Percentiles rank a stretch among this genome's conserved stretches.
Conservation (phyloP, 2,888 invertebrate species). For the Cephus sareptanus region DNA sequence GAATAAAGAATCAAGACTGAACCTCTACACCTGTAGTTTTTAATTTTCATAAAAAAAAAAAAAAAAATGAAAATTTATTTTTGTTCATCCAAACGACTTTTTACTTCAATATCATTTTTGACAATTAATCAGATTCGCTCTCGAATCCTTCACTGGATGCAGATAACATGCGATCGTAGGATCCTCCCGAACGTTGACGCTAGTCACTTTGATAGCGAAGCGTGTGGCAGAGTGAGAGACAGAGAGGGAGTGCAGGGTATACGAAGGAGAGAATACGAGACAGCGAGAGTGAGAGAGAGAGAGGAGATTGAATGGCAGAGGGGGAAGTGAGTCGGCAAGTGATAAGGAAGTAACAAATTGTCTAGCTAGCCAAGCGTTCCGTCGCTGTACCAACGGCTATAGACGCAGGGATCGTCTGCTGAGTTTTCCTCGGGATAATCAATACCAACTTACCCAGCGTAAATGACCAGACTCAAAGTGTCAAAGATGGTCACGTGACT, state of each 20-base stretch:
- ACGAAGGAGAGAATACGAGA: neutral
- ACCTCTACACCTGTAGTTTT: neutral
- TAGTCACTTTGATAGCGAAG: slow-evolving; percentile 24
- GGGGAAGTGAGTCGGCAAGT: slow-evolving; percentile 37
- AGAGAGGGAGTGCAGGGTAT: neutral
- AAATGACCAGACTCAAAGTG: neutral
- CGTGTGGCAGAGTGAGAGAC: neutral
- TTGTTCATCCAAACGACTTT: neutral
- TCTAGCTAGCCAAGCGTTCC: slow-evolving; percentile 50
- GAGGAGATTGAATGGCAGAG: slow-evolving; percentile 23
- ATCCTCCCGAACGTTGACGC: slow-evolving; percentile 19
- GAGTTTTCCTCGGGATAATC: neutral
- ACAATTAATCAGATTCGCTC: neutral
- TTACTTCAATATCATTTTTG: neutral
- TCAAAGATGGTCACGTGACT: neutral
- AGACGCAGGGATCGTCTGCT: neutral
- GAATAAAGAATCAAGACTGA: neutral
- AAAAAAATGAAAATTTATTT: neutral
- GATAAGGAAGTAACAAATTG: slow-evolving; percentile 63
- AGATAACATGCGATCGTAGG: slow-evolving; percentile 12
- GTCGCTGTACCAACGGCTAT: slow-evolving; percentile 9
- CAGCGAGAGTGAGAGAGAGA: neutral
- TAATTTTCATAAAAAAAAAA: neutral
- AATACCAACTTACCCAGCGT: neutral
- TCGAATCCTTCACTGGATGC: neutral